Evolutionary conservation across 1,140 invertebrate genomes (phyloP).

Genomic region (Cyclargus thomasi): DNA sequence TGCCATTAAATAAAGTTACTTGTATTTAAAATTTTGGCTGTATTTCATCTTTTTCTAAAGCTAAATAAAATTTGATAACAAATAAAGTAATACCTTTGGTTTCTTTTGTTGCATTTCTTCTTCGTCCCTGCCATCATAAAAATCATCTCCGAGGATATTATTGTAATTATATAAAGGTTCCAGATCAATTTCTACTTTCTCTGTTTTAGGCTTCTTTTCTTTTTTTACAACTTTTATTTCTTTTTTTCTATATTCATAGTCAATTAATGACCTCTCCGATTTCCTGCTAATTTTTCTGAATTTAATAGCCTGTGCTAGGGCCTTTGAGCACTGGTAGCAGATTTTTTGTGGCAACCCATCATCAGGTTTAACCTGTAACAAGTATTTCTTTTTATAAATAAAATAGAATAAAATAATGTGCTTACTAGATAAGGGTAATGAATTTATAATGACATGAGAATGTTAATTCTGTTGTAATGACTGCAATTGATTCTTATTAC

Average conservation of each 20-base stretch:
- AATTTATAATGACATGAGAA: neutral
- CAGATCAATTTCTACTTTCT: slow-evolving; percentile 24
- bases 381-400: neutral
- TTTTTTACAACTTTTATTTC: slow-evolving; percentile 23
- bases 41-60: too few species aligned
- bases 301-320: slow-evolving; percentile 36
- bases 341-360: slow-evolving; percentile 57
- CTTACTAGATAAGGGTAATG: neutral
- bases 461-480: too few species aligned
- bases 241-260: slow-evolving; percentile 31
- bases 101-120: neutral
- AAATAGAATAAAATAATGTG: too few species aligned
- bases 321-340: slow-evolving; percentile 38
- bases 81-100: neutral
- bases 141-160: slow-evolving; percentile 34
- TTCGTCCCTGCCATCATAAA: neutral
- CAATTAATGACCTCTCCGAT: slow-evolving; percentile 39
- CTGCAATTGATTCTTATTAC: too few species aligned
- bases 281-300: slow-evolving; percentile 45
- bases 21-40: too few species aligned
- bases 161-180: slow-evolving; percentile 29
- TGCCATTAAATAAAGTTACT: too few species aligned
- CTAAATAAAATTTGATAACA: neutral
- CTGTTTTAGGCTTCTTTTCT: slow-evolving; percentile 24
- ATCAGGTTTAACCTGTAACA: slow-evolving; percentile 46